These are phyloP conservation scores for Clitarchus hookeri DNA, from an alignment of 2,888 invertebrate species.

Conservation along the genomic window DNA sequence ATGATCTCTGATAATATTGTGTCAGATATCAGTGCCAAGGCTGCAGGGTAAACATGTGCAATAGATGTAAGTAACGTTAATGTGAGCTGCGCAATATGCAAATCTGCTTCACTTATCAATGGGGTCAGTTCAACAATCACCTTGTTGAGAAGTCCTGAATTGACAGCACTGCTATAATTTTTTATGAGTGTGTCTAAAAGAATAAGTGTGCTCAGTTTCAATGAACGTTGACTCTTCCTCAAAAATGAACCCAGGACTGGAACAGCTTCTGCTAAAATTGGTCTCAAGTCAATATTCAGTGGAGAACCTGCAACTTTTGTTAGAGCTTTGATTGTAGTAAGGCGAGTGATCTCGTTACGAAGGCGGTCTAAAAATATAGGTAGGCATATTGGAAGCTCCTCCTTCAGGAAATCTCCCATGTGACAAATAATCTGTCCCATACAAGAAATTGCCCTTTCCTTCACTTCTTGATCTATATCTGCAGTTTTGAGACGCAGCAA, in stretches of 20 bases:
- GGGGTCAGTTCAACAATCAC: constrained; percentile 87
- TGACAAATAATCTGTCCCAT: constrained; percentile 94
- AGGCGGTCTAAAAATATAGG: constrained; percentile 95
- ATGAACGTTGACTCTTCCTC: constrained; percentile 93
- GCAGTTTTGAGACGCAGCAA: constrained; percentile 86
- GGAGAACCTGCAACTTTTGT: constrained; percentile 93
- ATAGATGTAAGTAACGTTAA: constrained; percentile 82
- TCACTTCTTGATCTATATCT: constrained; percentile 99
- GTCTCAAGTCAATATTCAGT: constrained; percentile 78
- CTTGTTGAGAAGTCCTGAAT: constrained; percentile 73
- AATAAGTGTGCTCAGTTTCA: constrained; percentile 88
- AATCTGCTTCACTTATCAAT: constrained; percentile 89
- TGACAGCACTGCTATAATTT: constrained; percentile 76
- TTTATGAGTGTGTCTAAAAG: constrained; percentile 88
- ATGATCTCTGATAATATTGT: constrained; percentile 85
- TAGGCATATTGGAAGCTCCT: constrained; percentile 81
- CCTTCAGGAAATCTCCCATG: constrained; percentile 81
- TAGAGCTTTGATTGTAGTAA: constrained; percentile 94
- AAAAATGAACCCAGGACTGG: constrained; percentile 93
- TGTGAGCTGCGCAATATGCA: constrained; percentile 95
- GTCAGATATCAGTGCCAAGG: constrained; percentile 71
- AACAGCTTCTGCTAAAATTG: constrained; percentile 85
- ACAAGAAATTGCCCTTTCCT: constrained; percentile 96
- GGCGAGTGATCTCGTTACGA: constrained; percentile 94
- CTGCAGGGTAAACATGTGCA: constrained; percentile 76